These are phyloP conservation scores for Elegia similella DNA, from an alignment of 2,888 invertebrate species.

Conservation along the genomic window DNA sequence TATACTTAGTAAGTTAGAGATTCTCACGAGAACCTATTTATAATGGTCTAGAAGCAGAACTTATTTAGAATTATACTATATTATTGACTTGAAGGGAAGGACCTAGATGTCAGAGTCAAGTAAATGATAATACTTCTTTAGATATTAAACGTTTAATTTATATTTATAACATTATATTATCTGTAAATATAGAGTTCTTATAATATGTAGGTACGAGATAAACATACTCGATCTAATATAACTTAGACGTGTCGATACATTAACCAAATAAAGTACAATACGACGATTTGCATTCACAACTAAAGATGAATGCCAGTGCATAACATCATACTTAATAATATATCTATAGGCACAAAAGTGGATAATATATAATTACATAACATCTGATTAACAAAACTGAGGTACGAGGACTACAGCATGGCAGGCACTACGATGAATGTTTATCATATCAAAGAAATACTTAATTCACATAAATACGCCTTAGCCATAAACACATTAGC, in stretches of 20 bases:
- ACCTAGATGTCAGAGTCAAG: neutral
- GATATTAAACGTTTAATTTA: constrained; percentile 79
- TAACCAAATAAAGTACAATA: constrained; percentile 60
- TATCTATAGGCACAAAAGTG: constrained; percentile 75
- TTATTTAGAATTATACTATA: too few species aligned
- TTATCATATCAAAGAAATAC: constrained; percentile 1
- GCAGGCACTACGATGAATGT: constrained; percentile 20
- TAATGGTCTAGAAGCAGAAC: too few species aligned
- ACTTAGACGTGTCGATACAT: constrained; percentile 61
- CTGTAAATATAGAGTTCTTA: constrained; percentile 81
- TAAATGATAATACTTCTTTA: constrained; percentile 21
- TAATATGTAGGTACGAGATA: constrained; percentile 71
- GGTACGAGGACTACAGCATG: constrained; percentile 37
- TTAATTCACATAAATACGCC: constrained; percentile 15
- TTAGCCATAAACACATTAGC: constrained; percentile 47
- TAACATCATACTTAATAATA: constrained; percentile 62
- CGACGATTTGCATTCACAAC: constrained; percentile 63
- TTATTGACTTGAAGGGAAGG: too few species aligned
- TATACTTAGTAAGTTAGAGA: too few species aligned
- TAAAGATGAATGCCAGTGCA: constrained; percentile 66
- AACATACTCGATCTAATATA: constrained; percentile 73
- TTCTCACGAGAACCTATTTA: too few species aligned
- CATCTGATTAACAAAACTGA: constrained; percentile 65
- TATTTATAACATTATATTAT: constrained; percentile 82
- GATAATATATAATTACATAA: constrained; percentile 62